These are phyloP conservation scores for Epistrophe grossulariae DNA, from an alignment of 2,888 invertebrate species.

Conservation along the genomic window DNA sequence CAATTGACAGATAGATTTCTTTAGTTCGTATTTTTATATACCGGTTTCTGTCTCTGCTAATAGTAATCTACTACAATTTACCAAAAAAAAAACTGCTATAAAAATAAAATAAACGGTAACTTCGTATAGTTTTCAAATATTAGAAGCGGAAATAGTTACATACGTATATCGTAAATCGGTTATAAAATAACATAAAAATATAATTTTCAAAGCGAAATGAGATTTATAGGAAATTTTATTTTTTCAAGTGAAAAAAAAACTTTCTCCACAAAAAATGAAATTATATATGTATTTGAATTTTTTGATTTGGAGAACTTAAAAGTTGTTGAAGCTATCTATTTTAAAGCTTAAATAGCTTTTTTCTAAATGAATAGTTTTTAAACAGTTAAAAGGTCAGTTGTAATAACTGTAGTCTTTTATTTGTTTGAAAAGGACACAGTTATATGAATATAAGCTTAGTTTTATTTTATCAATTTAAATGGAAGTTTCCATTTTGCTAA, in stretches of 20 bases:
- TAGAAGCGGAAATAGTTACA: neutral
- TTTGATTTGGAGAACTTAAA: neutral
- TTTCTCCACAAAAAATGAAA: no score
- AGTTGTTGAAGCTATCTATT: neutral
- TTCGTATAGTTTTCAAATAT: neutral
- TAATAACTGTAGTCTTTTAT: neutral
- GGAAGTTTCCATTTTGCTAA: neutral
- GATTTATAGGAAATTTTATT: neutral
- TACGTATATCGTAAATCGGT: slow-evolving; percentile 30
- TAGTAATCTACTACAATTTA: slow-evolving; percentile 29
- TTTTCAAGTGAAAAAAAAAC: neutral
- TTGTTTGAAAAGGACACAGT: neutral
- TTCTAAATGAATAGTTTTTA: neutral
- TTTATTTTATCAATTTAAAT: neutral
- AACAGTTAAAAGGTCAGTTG: neutral
- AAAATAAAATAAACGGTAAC: neutral
- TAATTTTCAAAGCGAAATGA: slow-evolving; percentile 7
- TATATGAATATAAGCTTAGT: neutral
- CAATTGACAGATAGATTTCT: neutral
- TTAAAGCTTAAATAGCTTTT: neutral
- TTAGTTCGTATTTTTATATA: neutral
- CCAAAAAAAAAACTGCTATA: slow-evolving; percentile 20
- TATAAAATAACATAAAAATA: neutral
- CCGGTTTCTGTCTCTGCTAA: slow-evolving; percentile 13
- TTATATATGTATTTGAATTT: neutral